Conservation (phyloP, 92 coral and sea anemone genomes). For the Isaurus tuberculatus region DNA sequence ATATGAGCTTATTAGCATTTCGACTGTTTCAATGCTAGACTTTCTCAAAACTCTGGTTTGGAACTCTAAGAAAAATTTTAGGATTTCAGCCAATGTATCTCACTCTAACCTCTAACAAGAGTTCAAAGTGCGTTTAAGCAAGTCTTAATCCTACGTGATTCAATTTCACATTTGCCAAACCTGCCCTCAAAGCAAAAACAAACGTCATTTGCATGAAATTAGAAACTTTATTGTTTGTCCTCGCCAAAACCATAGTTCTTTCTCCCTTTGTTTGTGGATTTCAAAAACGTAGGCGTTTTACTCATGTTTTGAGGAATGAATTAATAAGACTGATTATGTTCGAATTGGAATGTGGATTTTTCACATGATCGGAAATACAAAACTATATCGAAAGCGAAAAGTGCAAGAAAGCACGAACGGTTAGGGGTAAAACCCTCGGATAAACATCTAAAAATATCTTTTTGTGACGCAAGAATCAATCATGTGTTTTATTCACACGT, state of each 20-base stretch:
- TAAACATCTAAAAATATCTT: constrained; percentile 18
- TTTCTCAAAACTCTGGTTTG: neutral
- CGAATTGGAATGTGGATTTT: neutral
- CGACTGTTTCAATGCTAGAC: neutral
- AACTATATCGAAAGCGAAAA: neutral
- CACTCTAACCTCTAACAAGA: neutral
- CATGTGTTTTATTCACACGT: constrained; percentile 42
- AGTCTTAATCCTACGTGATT: constrained; percentile 20
- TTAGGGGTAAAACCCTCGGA: constrained; percentile 40
- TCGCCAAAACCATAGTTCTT: constrained; percentile 19
- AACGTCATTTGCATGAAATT: constrained; percentile 63
- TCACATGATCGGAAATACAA: neutral
- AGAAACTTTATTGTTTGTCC: constrained; percentile 38
- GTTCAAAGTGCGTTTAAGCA: neutral
- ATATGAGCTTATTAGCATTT: constrained; percentile 41
- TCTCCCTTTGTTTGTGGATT: constrained; percentile 31
- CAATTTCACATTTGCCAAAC: constrained; percentile 27
- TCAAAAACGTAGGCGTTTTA: constrained; percentile 26
- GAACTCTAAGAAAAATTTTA: constrained; percentile 8
- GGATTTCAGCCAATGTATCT: constrained; percentile 4
- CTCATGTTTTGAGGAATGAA: neutral
- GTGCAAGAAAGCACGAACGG: constrained; percentile 27
- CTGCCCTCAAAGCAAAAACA: constrained; percentile 46
- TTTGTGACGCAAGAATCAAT: constrained; percentile 41
- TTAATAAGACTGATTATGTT: neutral